Evolutionary conservation across 2,888 invertebrate genomes (phyloP), one percentile per base, ranked within the genome.

Genomic region (Chaitophorus viminalis): DNA sequence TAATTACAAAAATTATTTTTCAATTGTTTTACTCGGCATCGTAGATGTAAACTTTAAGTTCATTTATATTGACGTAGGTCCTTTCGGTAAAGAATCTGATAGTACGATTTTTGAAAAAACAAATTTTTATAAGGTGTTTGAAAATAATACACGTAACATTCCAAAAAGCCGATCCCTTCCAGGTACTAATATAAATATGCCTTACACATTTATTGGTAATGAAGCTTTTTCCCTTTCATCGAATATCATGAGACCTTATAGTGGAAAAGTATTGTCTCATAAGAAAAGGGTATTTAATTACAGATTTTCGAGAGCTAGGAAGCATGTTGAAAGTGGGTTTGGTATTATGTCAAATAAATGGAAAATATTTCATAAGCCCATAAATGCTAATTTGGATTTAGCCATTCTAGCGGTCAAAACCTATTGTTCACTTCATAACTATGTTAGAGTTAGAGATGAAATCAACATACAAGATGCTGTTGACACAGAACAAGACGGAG

Each of bases 1-100:
- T 77, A 85, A 85, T 85, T 85, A 85, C 29, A 85, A 78, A 33
- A 54, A 46, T 72, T 74, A 31, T 36, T 52, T 77, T 77, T 77
- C 77, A 36, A 77, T 78, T 46, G 36, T 85, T 36, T 77, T 85
- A 8, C n/a, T 85, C 17, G 85, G 52, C n/a, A 39, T 78, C 29
- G 85, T 85, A 54, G 78, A 85, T 33, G 85, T 21, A 31, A 77
- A 85, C 21, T 78, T 78, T 21, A 39, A 29, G 29, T 85, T 85
- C 25, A 72, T 54, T 39, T 77, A 54, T n/a, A 65, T 75, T 36
- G 77, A 85, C 36, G n/a, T 78, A 78, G 78, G 85, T 5, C n/a
- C 85, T 52, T 46, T 54, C 36, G 77, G 85, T 25, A 76, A 77
- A 60, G 33, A 31, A 36, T 46, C 54, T 21, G 77, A 85, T 29